Evolutionary conservation across 2,113 vertebrate genomes (phyloP).

Genomic region (Todiramphus saurophagus): DNA sequence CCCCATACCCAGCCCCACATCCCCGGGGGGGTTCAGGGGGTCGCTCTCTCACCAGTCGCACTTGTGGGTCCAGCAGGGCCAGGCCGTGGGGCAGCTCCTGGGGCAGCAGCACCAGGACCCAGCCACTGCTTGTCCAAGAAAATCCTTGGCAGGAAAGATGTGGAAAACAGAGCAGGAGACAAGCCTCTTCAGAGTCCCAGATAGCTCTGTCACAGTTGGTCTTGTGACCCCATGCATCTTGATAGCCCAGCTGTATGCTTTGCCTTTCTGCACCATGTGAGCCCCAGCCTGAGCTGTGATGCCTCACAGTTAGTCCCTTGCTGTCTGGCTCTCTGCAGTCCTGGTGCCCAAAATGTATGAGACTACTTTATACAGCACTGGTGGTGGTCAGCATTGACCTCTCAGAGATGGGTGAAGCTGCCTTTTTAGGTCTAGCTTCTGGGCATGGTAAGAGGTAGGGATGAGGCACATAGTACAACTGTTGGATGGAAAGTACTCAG

Average conservation of each 20-base stretch:
- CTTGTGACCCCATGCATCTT: background rate
- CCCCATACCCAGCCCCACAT: no score
- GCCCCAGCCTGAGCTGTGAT: background rate
- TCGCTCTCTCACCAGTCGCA: no score
- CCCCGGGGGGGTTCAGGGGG: no score
- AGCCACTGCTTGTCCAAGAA: background rate
- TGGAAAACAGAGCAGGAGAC: background rate
- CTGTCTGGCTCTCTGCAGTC: background rate
- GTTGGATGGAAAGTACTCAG: background rate
- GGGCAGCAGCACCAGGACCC: background rate
- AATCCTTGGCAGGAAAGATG: background rate
- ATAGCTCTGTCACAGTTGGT: background rate
- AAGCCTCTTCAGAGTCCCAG: background rate
- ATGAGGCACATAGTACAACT: rapidly evolving
- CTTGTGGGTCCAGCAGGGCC: no score
- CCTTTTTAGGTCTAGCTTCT: background rate
- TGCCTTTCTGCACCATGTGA: background rate
- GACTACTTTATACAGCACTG: background rate
- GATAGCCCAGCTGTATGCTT: background rate
- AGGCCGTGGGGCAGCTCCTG: no score
- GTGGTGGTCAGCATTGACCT: background rate
- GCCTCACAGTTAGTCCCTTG: background rate
- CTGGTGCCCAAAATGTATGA: background rate
- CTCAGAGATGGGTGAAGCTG: background rate
- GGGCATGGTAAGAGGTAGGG: background rate